Evolutionary conservation across 2,888 invertebrate genomes (phyloP), one percentile per base, ranked within the genome.

Genomic region (Megalurothrips usitatus): DNA sequence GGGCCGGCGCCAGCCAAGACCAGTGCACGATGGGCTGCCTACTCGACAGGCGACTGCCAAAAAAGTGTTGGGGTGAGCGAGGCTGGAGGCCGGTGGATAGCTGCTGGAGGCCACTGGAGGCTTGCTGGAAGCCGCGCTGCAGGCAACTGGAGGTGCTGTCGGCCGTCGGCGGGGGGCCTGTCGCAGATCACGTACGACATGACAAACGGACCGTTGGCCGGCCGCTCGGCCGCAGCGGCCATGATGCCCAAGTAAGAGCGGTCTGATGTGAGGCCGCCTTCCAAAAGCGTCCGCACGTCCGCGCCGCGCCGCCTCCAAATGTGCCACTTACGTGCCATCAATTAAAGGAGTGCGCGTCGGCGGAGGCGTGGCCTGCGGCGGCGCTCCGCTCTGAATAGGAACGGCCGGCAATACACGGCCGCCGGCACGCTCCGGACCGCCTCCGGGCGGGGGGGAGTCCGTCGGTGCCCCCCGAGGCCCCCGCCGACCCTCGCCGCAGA

Each of bases 261-360:
- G 8, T 10, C 68, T 75, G 26, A 75, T 75, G 68, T 26, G 68
- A n/a, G 6, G 26, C 68, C 10, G 23, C 26, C 68, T 75, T 75
- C 68, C 68, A 75, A 75, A 75, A 26, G 68, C 68, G 68, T 75
- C 68, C 19, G 19, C 12, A 6, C 58, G 23, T 75, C 68, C 26
- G 68, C 68, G 68, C 68, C 4, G 23, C 26, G 68, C 26, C 68
- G 68, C 68, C 68, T 75, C 68, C 68, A 75, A 75, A 75, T 75
- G 68, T 75, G 68, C 68, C 68, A 75, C 68, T 75, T 75, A 43
- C 34, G 68, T 75, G 68, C 68, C 58, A 14, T 58, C 58, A 58
- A 58, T 58, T 58, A 58, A 58, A 43, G 34, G 34, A 43, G 34
- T 43, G 34, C 34, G 58, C 58, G 58, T 10, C 58, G 58, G 58